Evolutionary conservation across 2,888 invertebrate genomes (phyloP).

Genomic region (Tetranychus truncatus): DNA sequence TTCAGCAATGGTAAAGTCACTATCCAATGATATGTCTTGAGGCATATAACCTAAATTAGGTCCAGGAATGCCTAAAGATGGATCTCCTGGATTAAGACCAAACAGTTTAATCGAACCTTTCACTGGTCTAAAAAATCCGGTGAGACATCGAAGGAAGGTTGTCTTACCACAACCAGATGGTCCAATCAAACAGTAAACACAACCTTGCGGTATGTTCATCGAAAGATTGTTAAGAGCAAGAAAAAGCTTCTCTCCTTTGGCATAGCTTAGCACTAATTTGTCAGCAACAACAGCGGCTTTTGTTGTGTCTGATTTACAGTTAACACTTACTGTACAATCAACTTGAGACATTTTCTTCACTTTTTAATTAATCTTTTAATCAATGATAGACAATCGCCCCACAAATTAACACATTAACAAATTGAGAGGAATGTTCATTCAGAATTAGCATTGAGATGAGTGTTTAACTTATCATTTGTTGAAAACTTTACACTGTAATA

Average conservation of each 20-base stretch:
- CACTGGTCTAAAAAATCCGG: conserved; percentile 1
- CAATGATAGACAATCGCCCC: background rate
- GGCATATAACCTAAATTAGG: conserved; percentile 91
- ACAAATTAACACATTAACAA: background rate
- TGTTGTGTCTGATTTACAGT: background rate
- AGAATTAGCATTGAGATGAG: too few species aligned
- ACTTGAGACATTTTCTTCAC: background rate
- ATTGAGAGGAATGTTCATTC: background rate
- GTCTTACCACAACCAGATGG: conserved; percentile 11
- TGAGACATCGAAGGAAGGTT: conserved; percentile 8
- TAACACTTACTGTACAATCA: background rate
- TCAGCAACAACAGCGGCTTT: background rate
- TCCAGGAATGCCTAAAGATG: conserved; percentile 48
- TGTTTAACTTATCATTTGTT: too few species aligned
- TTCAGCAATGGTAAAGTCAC: conserved; percentile 33
- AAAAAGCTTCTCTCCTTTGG: conserved; percentile 1
- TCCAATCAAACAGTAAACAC: conserved; percentile 10
- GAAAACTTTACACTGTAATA: too few species aligned
- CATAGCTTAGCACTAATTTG: conserved; percentile 4
- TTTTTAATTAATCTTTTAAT: background rate
- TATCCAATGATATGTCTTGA: conserved; percentile 27
- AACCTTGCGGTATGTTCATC: conserved; percentile 5
- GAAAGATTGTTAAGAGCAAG: conserved; percentile 1
- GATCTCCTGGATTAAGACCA: background rate
- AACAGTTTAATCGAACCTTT: conserved; percentile 2